Evolutionary conservation across 2,113 vertebrate species (phyloP), one percentile per base, ranked within the genome.

Genomic region (Lepisosteus oculatus): DNA sequence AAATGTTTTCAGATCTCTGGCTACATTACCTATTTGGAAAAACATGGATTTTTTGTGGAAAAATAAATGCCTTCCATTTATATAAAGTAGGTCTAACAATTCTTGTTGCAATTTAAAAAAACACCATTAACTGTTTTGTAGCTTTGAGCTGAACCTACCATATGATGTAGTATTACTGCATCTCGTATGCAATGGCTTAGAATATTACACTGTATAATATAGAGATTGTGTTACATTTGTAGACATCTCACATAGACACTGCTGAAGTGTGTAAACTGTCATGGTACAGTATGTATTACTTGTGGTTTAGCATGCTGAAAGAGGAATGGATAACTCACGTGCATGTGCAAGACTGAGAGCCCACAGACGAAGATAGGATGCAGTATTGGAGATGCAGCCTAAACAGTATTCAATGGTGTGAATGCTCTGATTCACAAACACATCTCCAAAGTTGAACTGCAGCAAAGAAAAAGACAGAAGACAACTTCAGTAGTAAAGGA

Each of bases 371-470:
- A 85, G 76, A 45, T 85, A 84, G 9, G 84, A 85, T 3, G 84
- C 84, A 2, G 84, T 83, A 75, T 85, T 85, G 59, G 84, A 85
- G 65, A 85, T 75, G 56, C 82, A 85, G 41, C 82, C 84, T 54
- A 85, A 70, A 63, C 83, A 85, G 80, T 73, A 84, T 66, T 84
- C 84, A 29, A 84, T 81, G 4, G 84, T 84, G 71, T 85, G 80
- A 43, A 84, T 84, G 44, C 70, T 74, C 70, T 84, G 82, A 15
- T 83, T 76, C 64, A 81, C 77, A 65, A 77, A 78, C 14, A 77
- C 44, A 29, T 84, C 84, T 8, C 76, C 76, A 68, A 80, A 71
- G 69, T 73, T 81, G 17, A 71, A 65, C 80, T 85, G 59, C 7
- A 55, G 45, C 43, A 59, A 66, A 5, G n/a, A 4, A 65, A 54